phyloP scores from a whole-genome alignment of 2,113 vertebrate species.

The Oceanodroma tethys region DNA sequence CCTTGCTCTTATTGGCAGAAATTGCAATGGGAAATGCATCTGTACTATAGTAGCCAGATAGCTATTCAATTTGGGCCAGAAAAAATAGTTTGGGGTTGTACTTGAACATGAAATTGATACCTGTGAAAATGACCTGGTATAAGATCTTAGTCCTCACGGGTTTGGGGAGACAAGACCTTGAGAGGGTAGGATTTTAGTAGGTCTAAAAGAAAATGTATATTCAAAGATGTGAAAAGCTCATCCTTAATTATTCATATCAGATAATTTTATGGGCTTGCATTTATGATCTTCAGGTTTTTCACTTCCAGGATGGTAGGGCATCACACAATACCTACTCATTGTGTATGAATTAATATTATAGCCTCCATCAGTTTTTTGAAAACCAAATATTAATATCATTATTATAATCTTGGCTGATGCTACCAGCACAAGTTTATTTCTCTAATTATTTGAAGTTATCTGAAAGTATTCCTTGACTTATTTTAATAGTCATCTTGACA shows the following conservation, averaged over 20 bases:
- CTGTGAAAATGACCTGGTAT: background rate
- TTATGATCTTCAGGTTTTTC: background rate
- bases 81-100: background rate
- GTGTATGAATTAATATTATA: background rate
- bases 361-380: background rate
- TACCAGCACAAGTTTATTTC: background rate
- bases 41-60: background rate
- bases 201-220: background rate
- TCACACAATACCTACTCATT: background rate
- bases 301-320: background rate
- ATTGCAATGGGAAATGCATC: background rate
- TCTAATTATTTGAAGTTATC: background rate
- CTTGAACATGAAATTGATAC: background rate
- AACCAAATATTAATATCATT: background rate
- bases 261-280: background rate
- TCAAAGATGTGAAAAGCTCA: background rate
- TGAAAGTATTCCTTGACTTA: background rate
- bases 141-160: background rate
- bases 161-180: background rate
- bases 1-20: background rate
- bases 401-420: background rate
- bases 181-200: background rate
- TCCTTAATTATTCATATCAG: background rate
- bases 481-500: background rate
- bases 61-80: background rate